Base-by-base conservation (phyloP, 2,113 vertebrate species). In the Oreocharis arfaki region DNA sequence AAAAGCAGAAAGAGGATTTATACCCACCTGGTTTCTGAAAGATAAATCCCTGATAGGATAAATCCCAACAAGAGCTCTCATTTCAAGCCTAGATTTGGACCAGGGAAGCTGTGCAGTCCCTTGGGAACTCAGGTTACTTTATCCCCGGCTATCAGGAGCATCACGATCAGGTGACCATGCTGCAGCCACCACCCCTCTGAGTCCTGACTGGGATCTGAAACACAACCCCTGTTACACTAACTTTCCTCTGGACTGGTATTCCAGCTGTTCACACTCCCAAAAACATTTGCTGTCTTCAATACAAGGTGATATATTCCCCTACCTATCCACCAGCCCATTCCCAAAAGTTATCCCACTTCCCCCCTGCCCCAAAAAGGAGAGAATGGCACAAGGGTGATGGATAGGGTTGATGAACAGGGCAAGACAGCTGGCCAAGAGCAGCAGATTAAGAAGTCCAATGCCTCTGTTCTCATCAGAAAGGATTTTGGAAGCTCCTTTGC, bases 1-100 rank as follows among this genome's bases (percentile, higher is more conserved):
- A 95, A 95, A 93, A 91, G 18, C 18, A 96, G 27, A 95, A 82
- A 87, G 57, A 84, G 39, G 18, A 30, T 56, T 95, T n/a, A 90
- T 11, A 33, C 1, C 16, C 50, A 56, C 9, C 13, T 23, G 30
- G 22, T 33, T 88, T 71, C 69, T 37, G n/a, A 44, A 76, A 30
- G 52, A 35, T 23, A 35, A 39, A 50, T 3, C 18, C n/a, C 59
- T 73, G 0, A 39, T 1, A 20, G 0, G 1, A 35, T 7, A 41
- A 39, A 56, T 21, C 56, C 56, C 32, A 68, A 32, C 15, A 26
- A 28, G 13, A 76, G 13, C 13, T 55, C 56, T 79, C 1, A 2
- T 39, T 55, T 63, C 52, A 59, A 33, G 85, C 46, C 14, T 52
- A 49, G 57, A 57, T 41, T 61, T 56, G 42, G 47, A 60, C 22